phyloP scores from a whole-genome alignment of 2,888 invertebrate genomes.

The Petrolisthes cinctipes region DNA sequence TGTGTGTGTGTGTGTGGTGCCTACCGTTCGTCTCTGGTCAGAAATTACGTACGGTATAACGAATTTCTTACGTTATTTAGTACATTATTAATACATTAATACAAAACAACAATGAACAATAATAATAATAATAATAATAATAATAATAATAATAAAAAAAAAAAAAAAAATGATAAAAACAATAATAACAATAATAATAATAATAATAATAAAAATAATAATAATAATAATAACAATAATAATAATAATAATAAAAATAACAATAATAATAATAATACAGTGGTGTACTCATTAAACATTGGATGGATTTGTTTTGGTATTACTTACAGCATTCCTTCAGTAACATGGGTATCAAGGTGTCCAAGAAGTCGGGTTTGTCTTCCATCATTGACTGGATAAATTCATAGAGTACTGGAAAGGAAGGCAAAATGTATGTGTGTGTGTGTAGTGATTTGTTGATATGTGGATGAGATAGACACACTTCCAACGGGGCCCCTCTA shows the following conservation, averaged over 20 bases:
- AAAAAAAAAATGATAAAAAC: too few species aligned
- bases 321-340: slow-evolving; percentile 49
- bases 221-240: slow-evolving; percentile 7
- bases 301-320: too few species aligned
- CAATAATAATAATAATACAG: slow-evolving; percentile 23
- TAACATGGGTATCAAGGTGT: slow-evolving; percentile 29
- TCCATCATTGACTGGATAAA: slow-evolving; percentile 41
- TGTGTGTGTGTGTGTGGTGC: too few species aligned
- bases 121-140: neutral
- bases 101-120: neutral
- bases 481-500: too few species aligned
- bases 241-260: too few species aligned
- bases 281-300: too few species aligned
- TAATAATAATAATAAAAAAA: neutral
- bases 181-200: slow-evolving; percentile 1
- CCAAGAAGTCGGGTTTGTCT: slow-evolving; percentile 29
- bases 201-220: slow-evolving; percentile 7
- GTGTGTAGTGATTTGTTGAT: neutral
- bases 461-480: too few species aligned
- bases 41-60: too few species aligned
- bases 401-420: slow-evolving; percentile 46
- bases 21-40: too few species aligned
- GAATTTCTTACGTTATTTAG: too few species aligned
- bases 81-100: too few species aligned
- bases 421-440: neutral